Base-by-base conservation (phyloP, 1,140 invertebrate species). In the Zaprionus africanus region DNA sequence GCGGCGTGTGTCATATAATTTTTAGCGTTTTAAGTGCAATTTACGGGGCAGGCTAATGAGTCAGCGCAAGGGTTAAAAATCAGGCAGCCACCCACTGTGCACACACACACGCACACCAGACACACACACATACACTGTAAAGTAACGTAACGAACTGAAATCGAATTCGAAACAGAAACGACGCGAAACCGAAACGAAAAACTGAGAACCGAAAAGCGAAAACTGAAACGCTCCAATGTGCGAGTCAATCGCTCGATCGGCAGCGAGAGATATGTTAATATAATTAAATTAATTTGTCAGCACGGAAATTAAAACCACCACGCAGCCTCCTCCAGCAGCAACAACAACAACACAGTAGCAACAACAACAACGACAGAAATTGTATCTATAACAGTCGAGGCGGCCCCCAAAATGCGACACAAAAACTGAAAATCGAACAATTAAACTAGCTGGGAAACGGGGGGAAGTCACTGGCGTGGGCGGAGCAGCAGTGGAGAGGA, bases 221-320 rank as follows among this genome's bases (percentile, higher is more conserved):
- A 22, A 22, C 3, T 34, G 70, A 61, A 68, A 75, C 54, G 71
- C 38, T 67, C 19, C 22, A 73, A 59, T 61, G 36, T 60, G 56
- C 62, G 53, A 68, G 65, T 86, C 82, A 80, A 87, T 78, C 85
- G 85, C 83, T 90, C 86, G 86, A 90, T 88, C 86, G 85, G 76
- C 80, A 70, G 70, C 12, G 38, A 41, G 58, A 90, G 85, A 88
- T 88, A 88, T 88, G 85, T 88, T 88, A 88, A 88, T 88, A 88
- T 88, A 88, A 88, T 88, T 88, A 90, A 88, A 88, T 88, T 88
- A 88, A 88, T 88, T 88, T 88, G 85, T 88, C 85, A 88, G 85
- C 85, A 81, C 85, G 85, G 85, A 88, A 88, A 88, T 88, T 88
- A 88, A 88, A 88, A 85, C 80, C 68, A 90, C 80, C 68, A 81